Conservation (phyloP, 2,888 invertebrate species). For the Dasypolia templi region DNA sequence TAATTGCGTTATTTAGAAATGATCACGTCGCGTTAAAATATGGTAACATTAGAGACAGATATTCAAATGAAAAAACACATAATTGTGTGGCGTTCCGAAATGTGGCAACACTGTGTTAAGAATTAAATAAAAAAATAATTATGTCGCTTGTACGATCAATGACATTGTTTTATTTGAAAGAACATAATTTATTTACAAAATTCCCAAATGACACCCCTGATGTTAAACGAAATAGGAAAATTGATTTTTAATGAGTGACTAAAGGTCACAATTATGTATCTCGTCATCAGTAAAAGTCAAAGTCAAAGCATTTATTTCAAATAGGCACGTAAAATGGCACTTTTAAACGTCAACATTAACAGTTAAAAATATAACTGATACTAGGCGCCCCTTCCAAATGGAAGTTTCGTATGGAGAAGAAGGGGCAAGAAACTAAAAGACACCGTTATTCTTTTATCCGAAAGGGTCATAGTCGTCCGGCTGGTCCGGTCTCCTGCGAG, state of each 20-base stretch:
- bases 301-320: too few relatives aligned
- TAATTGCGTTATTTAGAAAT: slow-evolving; percentile 67
- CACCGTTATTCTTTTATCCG: too few relatives aligned
- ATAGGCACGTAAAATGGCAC: too few relatives aligned
- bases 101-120: background rate
- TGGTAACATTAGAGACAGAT: slow-evolving; percentile 37
- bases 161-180: slow-evolving; percentile 7
- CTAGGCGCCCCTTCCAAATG: too few relatives aligned
- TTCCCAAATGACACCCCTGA: slow-evolving; percentile 1
- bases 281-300: too few relatives aligned
- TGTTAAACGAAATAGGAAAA: background rate
- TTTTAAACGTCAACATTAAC: too few relatives aligned
- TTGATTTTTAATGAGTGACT: background rate
- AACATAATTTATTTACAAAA: slow-evolving; percentile 24
- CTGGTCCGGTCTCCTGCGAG: too few relatives aligned
- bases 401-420: too few relatives aligned
- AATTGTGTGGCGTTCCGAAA: slow-evolving; percentile 21
- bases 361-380: too few relatives aligned
- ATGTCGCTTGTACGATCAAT: background rate
- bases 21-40: slow-evolving; percentile 59
- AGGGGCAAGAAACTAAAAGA: too few relatives aligned
- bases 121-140: slow-evolving; percentile 7
- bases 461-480: too few relatives aligned
- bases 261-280: too few relatives aligned
- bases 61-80: slow-evolving; percentile 31